A percentile compares a stretch with the other conserved stretches of the same genome.
phyloP scores from a whole-genome alignment of 2,888 invertebrate species.

The Homarus gammarus region DNA sequence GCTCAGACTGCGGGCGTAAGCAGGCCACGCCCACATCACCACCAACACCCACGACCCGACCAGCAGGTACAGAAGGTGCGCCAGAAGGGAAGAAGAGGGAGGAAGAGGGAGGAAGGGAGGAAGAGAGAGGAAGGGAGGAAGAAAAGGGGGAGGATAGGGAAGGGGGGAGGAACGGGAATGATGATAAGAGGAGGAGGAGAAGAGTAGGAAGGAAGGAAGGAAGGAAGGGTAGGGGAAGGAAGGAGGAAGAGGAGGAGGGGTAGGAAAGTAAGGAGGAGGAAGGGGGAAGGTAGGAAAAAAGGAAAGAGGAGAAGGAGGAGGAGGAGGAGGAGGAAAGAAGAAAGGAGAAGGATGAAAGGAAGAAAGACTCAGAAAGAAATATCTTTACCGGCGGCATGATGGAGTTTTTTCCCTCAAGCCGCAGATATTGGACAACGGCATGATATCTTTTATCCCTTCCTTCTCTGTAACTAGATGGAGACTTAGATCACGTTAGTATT shows the following conservation, averaged over 20 bases:
- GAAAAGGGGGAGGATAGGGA: constrained; percentile 23
- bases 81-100: background rate
- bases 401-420: too few species aligned
- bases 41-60: too few species aligned
- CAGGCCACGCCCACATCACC: too few species aligned
- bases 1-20: too few species aligned
- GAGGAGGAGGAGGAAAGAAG: background rate
- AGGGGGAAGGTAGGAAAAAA: background rate
- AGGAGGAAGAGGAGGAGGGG: background rate
- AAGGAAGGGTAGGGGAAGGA: too few species aligned
- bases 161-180: background rate
- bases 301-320: background rate
- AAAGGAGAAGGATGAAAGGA: background rate
- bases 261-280: background rate
- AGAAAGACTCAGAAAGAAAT: background rate
- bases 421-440: too few species aligned
- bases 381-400: too few species aligned
- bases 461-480: too few species aligned
- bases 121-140: constrained; percentile 11
- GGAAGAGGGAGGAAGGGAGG: constrained; percentile 20
- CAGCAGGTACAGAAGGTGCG: too few species aligned
- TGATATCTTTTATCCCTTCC: too few species aligned
- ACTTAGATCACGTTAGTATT: too few species aligned
- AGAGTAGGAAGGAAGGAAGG: background rate
- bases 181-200: background rate